Percentiles rank a stretch among this genome's conserved stretches.
Evolutionary conservation across 2,888 invertebrate species (phyloP).

Genomic region (Andrena hattorfiana): DNA sequence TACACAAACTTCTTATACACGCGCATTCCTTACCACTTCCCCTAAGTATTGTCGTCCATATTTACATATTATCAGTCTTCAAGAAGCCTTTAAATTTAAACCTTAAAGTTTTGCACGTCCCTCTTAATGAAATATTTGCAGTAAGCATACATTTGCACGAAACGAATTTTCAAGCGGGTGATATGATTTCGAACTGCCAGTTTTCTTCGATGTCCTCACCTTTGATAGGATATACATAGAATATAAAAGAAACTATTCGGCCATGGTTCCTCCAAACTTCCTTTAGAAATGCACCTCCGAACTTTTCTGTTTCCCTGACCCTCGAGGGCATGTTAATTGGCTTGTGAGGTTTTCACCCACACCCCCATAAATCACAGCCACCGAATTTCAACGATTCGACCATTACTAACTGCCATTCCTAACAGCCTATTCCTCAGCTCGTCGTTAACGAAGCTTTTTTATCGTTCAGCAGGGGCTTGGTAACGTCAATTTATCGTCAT

Average conservation of each 20-base stretch:
- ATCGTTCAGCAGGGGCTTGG: background rate
- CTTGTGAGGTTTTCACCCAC: conserved; percentile 20
- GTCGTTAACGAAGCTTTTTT: conserved; percentile 30
- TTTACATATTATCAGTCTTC: background rate
- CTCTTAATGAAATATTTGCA: conserved; percentile 21
- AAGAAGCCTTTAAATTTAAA: background rate
- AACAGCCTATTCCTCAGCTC: conserved; percentile 30
- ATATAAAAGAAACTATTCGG: background rate
- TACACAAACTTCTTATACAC: no score
- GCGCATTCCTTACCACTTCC: background rate
- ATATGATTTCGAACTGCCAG: no score
- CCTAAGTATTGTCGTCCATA: background rate
- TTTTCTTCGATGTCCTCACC: background rate
- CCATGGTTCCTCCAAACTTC: conserved; percentile 31
- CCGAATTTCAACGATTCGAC: conserved; percentile 21
- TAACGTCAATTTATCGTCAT: background rate
- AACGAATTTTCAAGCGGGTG: no score
- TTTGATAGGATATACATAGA: background rate
- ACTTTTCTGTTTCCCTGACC: conserved; percentile 55
- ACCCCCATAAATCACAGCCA: conserved; percentile 30
- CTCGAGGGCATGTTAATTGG: conserved; percentile 54
- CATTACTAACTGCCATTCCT: conserved; percentile 30
- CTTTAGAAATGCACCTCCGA: conserved; percentile 48
- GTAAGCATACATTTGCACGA: background rate
- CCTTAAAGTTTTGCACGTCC: no score